Base-by-base conservation (phyloP, 2,888 invertebrate species). In the Neoaliturus tenellus region DNA sequence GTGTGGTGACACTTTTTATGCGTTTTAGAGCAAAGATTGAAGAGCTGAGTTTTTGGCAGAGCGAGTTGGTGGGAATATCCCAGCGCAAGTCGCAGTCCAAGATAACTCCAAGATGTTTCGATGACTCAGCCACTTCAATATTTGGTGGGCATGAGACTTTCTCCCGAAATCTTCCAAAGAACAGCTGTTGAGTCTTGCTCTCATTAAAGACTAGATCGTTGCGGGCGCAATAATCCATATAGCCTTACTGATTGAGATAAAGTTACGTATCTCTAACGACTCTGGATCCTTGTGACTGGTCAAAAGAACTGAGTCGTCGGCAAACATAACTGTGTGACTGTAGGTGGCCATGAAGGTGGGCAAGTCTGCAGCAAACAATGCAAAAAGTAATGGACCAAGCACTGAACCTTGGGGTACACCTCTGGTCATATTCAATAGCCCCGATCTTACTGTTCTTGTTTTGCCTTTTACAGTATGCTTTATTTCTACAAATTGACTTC, bases 151-250 rank as follows among this genome's bases (percentile, higher is more conserved):
- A 3, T 17, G 75, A 75, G 20, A 44, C 75, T 23, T 75, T 10
- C 6, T 75, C 20, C 48, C 48, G 20, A 2, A 48, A 39, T 12
- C 14, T 75, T 44, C 75, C 75, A 12, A 44, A 44, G 20, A 55
- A 33, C 14, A 78, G 33, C 31, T 55, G 78, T n/a, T 20, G 17
- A 2, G 78, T 78, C 17, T 78, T 78, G 14, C 20, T 55, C 44
- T 55, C 78, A 14, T 78, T 78, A 33, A 78, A 78, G 1, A 78
- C 55, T 12, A 78, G 55, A 35, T 78, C 78, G 23, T 78, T 78
- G 35, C 35, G 51, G 4, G 31, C 55, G 25, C 78, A 78, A 23
- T 55, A 78, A 0, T 78, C 78, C 33, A 55, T 31, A n/a, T n/a
- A n/a, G 78, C 78, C 20, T 33, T 51, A 25, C 48, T 75, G 23